Evolutionary conservation across 2,888 invertebrate genomes (phyloP).

Genomic region (Tenthredo amoena): DNA sequence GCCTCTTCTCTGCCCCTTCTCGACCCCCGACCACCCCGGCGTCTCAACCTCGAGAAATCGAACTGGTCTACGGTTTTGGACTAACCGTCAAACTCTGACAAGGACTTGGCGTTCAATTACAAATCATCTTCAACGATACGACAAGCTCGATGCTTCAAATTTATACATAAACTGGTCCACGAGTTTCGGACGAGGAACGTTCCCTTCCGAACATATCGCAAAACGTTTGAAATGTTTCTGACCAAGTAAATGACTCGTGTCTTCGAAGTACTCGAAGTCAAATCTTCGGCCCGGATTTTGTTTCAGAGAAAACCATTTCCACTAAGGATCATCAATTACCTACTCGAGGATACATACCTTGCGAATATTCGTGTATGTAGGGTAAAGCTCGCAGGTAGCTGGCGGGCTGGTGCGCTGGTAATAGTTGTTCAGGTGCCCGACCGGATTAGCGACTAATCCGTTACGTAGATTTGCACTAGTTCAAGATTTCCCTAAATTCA

Average conservation of each 20-base stretch:
- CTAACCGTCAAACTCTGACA: slow-evolving; percentile 24
- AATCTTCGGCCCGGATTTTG: background rate
- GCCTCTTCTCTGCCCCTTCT: slow-evolving; percentile 22
- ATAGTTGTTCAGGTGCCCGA: slow-evolving; percentile 40
- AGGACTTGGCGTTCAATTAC: slow-evolving; percentile 55
- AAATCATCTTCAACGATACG: slow-evolving; percentile 54
- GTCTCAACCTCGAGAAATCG: slow-evolving; percentile 53
- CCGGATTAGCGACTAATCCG: slow-evolving; percentile 44
- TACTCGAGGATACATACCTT: background rate
- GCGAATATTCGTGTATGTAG: background rate
- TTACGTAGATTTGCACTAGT: slow-evolving; percentile 38
- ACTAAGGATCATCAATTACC: background rate
- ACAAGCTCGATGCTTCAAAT: background rate
- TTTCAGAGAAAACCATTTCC: background rate
- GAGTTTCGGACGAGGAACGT: background rate
- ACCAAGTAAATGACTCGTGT: background rate
- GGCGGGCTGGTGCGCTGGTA: slow-evolving; percentile 16
- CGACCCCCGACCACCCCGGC: slow-evolving; percentile 31
- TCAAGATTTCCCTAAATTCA: slow-evolving; percentile 8
- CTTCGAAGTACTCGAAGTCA: background rate
- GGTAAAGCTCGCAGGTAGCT: slow-evolving; percentile 12
- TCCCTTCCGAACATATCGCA: background rate
- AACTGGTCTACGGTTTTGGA: slow-evolving; percentile 42
- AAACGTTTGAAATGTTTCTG: background rate
- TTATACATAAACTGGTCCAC: background rate